phyloP scores from a whole-genome alignment of 2,888 invertebrate species.

The Auanema freiburgensis region DNA sequence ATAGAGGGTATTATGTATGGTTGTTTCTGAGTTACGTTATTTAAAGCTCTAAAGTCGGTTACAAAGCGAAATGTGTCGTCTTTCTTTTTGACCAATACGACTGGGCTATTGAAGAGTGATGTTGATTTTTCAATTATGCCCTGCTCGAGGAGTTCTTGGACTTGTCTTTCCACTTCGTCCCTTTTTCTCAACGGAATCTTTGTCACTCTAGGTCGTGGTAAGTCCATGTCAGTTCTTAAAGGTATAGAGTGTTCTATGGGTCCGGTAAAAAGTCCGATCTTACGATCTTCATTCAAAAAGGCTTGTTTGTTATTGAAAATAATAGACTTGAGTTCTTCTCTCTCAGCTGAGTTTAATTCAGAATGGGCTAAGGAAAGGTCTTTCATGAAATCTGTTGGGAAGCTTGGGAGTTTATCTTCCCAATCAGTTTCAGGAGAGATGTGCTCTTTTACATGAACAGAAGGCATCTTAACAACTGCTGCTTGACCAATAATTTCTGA shows the following conservation, averaged over 20 bases:
- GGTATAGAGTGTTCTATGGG: constrained; percentile 23
- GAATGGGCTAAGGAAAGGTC: neutral
- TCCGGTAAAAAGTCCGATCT: constrained; percentile 25
- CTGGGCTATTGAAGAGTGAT: too few species aligned
- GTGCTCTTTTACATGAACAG: too few species aligned
- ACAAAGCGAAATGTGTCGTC: too few species aligned
- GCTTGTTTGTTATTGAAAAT: constrained; percentile 11
- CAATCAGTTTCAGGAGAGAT: constrained; percentile 21
- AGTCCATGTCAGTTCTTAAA: constrained; percentile 6
- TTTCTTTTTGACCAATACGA: too few species aligned
- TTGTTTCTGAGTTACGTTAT: too few species aligned
- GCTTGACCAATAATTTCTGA: too few species aligned
- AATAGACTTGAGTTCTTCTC: constrained; percentile 8
- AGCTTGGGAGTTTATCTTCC: constrained; percentile 13
- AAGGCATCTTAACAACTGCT: too few species aligned
- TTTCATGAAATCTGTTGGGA: neutral
- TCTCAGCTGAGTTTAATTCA: neutral
- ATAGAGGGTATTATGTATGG: too few species aligned
- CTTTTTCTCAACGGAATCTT: constrained; percentile 17
- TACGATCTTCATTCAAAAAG: constrained; percentile 27
- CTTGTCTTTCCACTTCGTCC: constrained; percentile 25
- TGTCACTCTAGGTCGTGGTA: constrained; percentile 12
- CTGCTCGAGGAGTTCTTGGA: too few species aligned
- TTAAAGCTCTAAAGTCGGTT: too few species aligned
- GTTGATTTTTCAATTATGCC: too few species aligned